These are phyloP conservation scores for Aptenodytes patagonicus DNA, from an alignment of 2,113 vertebrate genomes.

Conservation along the genomic window DNA sequence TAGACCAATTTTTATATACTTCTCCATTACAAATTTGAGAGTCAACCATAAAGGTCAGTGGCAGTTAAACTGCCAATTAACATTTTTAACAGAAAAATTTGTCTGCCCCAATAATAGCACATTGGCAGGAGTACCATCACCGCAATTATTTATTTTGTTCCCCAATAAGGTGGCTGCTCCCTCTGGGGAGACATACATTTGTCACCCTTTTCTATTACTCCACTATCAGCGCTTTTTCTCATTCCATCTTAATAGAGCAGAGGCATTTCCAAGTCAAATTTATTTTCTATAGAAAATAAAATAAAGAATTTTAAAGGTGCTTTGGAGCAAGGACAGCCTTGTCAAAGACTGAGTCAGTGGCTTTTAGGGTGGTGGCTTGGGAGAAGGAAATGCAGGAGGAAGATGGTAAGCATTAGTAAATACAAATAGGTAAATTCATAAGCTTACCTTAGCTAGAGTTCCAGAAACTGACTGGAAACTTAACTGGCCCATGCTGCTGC, in stretches of 20 bases:
- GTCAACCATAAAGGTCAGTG: not conserved
- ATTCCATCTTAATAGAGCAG: not conserved
- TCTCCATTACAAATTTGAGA: not conserved
- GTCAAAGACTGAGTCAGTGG: not conserved
- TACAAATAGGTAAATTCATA: not conserved
- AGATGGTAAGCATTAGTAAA: not conserved
- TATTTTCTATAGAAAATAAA: not conserved
- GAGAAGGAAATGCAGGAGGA: not conserved
- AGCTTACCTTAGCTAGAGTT: not conserved
- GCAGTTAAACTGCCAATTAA: not conserved
- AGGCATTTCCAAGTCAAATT: not conserved
- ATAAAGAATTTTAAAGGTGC: not conserved
- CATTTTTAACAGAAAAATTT: not conserved
- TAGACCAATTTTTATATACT: not conserved
- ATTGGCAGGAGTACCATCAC: accelerated
- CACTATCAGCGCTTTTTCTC: not conserved
- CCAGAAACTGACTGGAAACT: not conserved
- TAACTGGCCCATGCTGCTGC: not conserved
- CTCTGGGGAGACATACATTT: accelerated
- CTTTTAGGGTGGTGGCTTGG: not conserved
- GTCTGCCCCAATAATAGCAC: accelerated
- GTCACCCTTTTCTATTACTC: not conserved
- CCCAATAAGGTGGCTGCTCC: not conserved
- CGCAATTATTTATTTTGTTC: accelerated
- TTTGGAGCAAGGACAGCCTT: not conserved